Evolutionary conservation across 2,888 invertebrate genomes (phyloP), one percentile per base, ranked within the genome.

Genomic region (Xanthorhoe designata): DNA sequence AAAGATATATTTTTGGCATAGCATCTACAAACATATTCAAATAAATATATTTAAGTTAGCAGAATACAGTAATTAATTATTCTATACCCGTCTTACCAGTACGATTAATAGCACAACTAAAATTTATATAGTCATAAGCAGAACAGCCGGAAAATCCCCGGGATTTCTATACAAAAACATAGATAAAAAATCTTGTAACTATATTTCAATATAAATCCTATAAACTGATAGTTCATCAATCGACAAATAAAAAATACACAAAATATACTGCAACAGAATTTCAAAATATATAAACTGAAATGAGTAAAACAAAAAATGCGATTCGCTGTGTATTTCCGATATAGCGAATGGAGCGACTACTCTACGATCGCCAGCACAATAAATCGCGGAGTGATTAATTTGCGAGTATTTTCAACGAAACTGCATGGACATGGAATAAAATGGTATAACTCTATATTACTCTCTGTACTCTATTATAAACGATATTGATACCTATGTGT

Each of bases 381-480:
- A 72, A 70, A 70, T 69, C 69, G 60, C 56, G 4, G 19, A 45
- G 15, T 54, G 61, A 66, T 68, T 69, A 69, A 70, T 57, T 61
- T 62, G 57, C 54, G 53, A 67, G 54, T 35, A 60, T 63, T 70
- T 70, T 59, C 56, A 70, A 64, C 62, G 56, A 64, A 69, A 61
- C 53, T 63, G 64, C 57, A 32, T 54, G 47, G 32, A 66, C 64
- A 68, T 65, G 60, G 35, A 47, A 56, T 35, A 29, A 35, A 55
- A 53, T 42, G 38, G 38, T 1, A 42, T 4, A 24, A 9, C 24
- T 55, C 9, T 7, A 55, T 24, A 24, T 24, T 24, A 24, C 24
- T 24, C 24, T 1, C 4, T 24, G 2, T 24, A 24, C 24, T 24
- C 4, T 24, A 24, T 24, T 24, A 24, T 24, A 24, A 24, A 24